Percentiles rank a stretch among this genome's conserved stretches.
Evolutionary conservation across 2,113 vertebrate genomes (phyloP).

Genomic region (Pygoscelis antarcticus): DNA sequence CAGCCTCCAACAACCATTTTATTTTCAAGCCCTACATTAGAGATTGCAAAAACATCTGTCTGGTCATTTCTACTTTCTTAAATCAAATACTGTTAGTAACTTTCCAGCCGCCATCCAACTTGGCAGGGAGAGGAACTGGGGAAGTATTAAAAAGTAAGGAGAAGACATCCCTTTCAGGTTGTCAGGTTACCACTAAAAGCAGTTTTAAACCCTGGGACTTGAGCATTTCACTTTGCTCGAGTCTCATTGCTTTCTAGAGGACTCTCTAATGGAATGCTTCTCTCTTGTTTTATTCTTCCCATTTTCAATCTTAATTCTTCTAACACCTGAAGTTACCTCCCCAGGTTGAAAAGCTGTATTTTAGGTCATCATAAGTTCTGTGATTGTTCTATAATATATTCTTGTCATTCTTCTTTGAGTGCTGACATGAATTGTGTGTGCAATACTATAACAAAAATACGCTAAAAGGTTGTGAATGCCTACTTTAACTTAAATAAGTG

Average conservation of each 20-base stretch:
- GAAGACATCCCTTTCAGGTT: neutral
- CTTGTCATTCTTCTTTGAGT: neutral
- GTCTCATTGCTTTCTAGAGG: neutral
- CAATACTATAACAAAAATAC: neutral
- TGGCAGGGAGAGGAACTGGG: neutral
- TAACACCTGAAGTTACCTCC: neutral
- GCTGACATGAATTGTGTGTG: neutral
- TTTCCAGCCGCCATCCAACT: neutral
- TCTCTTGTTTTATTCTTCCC: neutral
- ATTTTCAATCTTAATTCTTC: neutral
- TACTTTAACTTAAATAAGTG: neutral
- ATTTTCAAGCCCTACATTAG: neutral
- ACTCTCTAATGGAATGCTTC: neutral
- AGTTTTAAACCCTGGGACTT: neutral
- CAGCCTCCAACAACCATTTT: conserved; percentile 38
- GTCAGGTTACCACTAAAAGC: neutral
- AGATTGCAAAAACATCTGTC: conserved; percentile 31
- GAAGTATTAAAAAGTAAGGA: neutral
- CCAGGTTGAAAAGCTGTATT: neutral
- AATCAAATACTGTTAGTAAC: neutral
- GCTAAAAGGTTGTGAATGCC: neutral
- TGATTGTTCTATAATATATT: neutral
- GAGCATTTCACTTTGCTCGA: neutral
- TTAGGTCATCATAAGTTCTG: neutral
- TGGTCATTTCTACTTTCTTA: conserved; percentile 3